Percentiles rank a stretch among this genome's conserved stretches.
Evolutionary conservation across 2,113 vertebrate species (phyloP).

Genomic region (Dasypus novemcinctus): DNA sequence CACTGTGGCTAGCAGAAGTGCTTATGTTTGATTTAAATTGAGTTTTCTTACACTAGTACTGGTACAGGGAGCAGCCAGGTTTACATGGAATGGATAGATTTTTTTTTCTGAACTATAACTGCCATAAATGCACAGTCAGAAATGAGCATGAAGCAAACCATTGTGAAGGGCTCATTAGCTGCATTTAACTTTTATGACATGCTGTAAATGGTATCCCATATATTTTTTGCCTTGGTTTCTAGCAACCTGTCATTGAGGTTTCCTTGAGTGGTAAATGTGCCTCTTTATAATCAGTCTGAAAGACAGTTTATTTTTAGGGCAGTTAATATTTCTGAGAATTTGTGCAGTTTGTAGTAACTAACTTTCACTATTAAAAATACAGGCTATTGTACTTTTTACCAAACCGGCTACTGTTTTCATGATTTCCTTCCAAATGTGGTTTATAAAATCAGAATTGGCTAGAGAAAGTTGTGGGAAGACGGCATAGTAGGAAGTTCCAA

Average conservation of each 20-base stretch:
- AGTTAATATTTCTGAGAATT: slow-evolving; percentile 21
- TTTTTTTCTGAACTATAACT: slow-evolving; percentile 50
- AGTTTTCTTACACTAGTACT: slow-evolving; percentile 53
- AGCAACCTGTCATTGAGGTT: background rate
- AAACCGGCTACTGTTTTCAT: background rate
- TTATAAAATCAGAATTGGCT: slow-evolving; percentile 18
- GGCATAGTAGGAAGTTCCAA: no score
- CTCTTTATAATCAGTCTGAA: slow-evolving; percentile 16
- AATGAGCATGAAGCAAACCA: slow-evolving; percentile 37
- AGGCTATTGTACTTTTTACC: background rate
- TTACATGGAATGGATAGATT: slow-evolving; percentile 37
- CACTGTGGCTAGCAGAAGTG: slow-evolving; percentile 54
- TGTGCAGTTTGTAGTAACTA: background rate
- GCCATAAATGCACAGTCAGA: slow-evolving; percentile 38
- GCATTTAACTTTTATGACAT: slow-evolving; percentile 29
- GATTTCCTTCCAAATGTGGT: slow-evolving; percentile 18
- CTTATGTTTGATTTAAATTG: slow-evolving; percentile 70
- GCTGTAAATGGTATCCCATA: slow-evolving; percentile 33
- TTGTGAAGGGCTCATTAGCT: slow-evolving; percentile 62
- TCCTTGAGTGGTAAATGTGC: background rate
- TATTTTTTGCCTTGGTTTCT: slow-evolving; percentile 43
- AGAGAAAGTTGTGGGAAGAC: no score
- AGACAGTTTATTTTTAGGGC: slow-evolving; percentile 25
- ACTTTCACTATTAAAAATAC: background rate
- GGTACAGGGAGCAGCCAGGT: slow-evolving; percentile 26